Base-by-base conservation (phyloP, 2,113 vertebrate genomes). In the Addax nasomaculatus region DNA sequence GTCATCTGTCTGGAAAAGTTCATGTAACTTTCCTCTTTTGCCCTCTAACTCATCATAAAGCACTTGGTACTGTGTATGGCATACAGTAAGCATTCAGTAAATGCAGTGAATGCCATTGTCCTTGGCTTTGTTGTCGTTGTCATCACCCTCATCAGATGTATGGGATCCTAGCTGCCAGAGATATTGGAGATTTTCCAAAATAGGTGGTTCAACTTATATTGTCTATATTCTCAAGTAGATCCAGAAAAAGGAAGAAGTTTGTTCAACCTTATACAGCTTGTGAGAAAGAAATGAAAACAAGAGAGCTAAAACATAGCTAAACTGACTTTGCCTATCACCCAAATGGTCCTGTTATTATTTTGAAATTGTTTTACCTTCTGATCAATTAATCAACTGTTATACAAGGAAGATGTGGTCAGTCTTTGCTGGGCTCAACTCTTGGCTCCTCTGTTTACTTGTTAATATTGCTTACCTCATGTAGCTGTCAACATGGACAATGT, bases 321-420 rank as follows among this genome's bases (percentile, higher is more conserved):
- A 73, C 29, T 83, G 36, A 55, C 76, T 81, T 90, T 93, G 2
- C 27, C 29, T 9, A 23, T n/a, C 76, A 6, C 16, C 7, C 7
- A 39, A 53, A 8, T 30, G n/a, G 25, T 13, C n/a, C 9, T 49
- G 36, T 92, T 51, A n/a, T 25, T 23, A 9, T 29, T 96, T 87
- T 91, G 58, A 89, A 83, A 78, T 95, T 76, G 84, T 95, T 88
- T 88, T 81, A 85, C 25, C 49, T 94, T 90, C 9, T 58, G n/a
- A 85, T 4, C 39, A 62, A 21, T 62, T 79, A n/a, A 13, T 81
- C 53, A 94, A 9, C 16, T 97, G 29, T 86, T 64, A 57, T 1
- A 89, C 30, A 88, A 3, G 27, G 62, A 89, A 80, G 3, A 47
- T 15, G 45, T 73, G 30, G 16, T 25, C 78, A 70, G 17, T 81